Conservation (phyloP, 1,140 invertebrate genomes). For the Calliphora vicina region DNA sequence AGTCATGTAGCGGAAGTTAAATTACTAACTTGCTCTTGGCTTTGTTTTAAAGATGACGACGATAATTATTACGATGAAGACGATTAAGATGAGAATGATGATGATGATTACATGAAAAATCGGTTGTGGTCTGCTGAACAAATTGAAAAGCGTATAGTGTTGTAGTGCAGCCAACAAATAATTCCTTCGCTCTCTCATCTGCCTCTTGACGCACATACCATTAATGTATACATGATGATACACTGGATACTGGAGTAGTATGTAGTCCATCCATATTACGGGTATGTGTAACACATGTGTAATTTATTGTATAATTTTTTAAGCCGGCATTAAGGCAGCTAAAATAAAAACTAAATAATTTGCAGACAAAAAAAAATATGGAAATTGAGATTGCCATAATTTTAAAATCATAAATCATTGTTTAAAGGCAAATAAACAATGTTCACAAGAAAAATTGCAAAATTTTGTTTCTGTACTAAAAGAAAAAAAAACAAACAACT, state of each 20-base stretch:
- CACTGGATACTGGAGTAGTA: neutral
- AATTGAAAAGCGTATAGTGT: neutral
- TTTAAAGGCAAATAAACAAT: neutral
- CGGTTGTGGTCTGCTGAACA: neutral
- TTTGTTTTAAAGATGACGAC: slow-evolving; percentile 10
- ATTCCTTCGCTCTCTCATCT: no score
- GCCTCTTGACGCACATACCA: neutral
- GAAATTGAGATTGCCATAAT: slow-evolving; percentile 29
- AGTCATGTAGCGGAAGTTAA: neutral
- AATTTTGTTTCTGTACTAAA: neutral
- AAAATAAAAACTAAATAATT: neutral
- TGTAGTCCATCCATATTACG: no score
- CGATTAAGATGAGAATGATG: no score
- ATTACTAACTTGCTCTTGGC: neutral
- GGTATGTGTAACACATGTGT: neutral
- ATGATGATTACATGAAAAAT: slow-evolving; percentile 7
- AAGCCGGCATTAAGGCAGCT: neutral
- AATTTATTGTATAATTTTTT: neutral
- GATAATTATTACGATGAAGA: neutral
- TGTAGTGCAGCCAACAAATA: no score
- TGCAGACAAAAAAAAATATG: neutral
- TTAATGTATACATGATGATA: neutral
- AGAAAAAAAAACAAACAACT: neutral
- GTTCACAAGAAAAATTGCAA: neutral
- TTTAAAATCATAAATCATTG: slow-evolving; percentile 17